Evolutionary conservation across 2,888 invertebrate species (phyloP).

Genomic region (Heterodera filipjevi): DNA sequence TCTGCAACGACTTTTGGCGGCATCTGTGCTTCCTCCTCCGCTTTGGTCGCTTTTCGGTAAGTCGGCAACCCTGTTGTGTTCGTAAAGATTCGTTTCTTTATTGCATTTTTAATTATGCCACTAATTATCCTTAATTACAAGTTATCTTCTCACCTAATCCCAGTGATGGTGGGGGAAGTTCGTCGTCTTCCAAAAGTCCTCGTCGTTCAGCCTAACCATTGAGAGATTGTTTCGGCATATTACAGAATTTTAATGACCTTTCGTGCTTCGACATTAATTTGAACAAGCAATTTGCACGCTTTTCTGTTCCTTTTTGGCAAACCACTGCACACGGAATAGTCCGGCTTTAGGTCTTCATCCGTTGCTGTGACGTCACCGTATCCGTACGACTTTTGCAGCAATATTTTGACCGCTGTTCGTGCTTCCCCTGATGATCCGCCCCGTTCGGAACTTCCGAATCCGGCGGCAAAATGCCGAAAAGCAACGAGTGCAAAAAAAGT

Average conservation of each 20-base stretch:
- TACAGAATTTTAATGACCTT: neutral
- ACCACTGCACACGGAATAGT: neutral
- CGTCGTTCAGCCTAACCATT: neutral
- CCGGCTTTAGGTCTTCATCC: neutral
- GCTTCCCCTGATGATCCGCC: neutral
- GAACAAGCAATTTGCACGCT: neutral
- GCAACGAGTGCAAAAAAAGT: neutral
- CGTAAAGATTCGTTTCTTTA: neutral
- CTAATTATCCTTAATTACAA: too few species aligned
- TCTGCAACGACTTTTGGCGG: neutral
- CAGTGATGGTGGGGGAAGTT: neutral
- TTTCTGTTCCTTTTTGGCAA: neutral
- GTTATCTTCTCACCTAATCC: neutral
- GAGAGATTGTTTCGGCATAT: too few species aligned
- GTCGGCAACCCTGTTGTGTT: neutral
- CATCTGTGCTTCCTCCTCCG: neutral
- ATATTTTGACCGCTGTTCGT: too few species aligned
- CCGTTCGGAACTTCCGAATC: neutral
- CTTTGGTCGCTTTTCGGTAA: neutral
- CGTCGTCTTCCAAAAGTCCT: conserved; percentile 7
- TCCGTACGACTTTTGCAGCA: too few species aligned
- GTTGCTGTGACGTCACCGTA: neutral
- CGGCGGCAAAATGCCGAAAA: neutral
- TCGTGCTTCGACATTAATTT: neutral
- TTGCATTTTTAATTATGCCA: neutral